Conservation (phyloP, 2,797 vertebrate species). For the Eidolon dupreanum region DNA sequence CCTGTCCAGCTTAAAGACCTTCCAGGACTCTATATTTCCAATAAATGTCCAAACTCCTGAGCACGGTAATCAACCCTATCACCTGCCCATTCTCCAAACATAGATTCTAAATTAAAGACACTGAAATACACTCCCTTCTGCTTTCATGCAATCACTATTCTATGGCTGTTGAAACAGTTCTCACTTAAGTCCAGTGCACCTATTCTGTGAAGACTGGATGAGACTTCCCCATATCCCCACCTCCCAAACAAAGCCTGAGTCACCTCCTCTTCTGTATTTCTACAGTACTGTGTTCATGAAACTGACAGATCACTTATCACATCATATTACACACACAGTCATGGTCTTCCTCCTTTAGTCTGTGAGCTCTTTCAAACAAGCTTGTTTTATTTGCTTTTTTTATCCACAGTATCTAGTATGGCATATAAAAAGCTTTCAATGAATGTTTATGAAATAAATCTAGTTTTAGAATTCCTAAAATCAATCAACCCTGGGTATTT, state of each 20-base stretch:
- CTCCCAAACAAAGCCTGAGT: neutral
- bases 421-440: neutral
- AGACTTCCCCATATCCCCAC: neutral
- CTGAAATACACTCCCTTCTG: neutral
- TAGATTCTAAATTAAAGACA: neutral
- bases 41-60: neutral
- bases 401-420: neutral
- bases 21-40: neutral
- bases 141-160: neutral
- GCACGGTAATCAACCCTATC: no score
- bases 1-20: neutral
- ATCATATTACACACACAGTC: neutral
- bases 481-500: neutral
- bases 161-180: neutral
- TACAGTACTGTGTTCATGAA: neutral
- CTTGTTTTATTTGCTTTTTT: neutral
- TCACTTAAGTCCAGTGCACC: neutral
- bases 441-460: neutral
- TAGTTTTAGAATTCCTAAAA: neutral
- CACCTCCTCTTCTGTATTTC: neutral
- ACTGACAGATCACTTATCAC: neutral
- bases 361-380: neutral
- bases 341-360: neutral
- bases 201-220: neutral
- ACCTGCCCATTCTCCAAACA: neutral